Conservation (phyloP, 2,113 vertebrate species). For the Bubo scandiacus region DNA sequence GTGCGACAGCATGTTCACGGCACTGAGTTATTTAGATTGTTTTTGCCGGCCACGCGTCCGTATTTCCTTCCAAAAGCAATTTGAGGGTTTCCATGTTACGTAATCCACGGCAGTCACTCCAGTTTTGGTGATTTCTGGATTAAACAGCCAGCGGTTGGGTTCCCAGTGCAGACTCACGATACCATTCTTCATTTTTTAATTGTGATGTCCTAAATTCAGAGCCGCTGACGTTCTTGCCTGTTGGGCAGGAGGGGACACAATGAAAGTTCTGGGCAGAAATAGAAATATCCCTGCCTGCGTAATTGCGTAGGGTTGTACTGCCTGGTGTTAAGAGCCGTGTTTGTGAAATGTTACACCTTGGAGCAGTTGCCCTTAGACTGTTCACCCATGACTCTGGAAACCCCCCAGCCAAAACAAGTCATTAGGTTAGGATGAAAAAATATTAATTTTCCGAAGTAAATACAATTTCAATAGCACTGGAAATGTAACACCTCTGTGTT, state of each 20-base stretch:
- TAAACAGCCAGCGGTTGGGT: neutral
- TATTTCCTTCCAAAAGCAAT: neutral
- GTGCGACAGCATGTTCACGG: neutral
- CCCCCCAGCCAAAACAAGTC: neutral
- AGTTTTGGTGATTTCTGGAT: neutral
- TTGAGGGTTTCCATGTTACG: accelerated
- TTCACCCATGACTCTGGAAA: neutral
- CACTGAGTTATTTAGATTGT: neutral
- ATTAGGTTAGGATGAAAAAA: neutral
- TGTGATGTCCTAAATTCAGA: accelerated
- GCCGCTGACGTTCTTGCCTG: neutral
- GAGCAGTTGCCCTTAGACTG: neutral
- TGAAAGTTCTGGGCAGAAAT: neutral
- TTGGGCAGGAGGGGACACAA: neutral
- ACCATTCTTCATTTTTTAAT: neutral
- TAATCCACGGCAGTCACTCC: accelerated
- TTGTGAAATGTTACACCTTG: neutral
- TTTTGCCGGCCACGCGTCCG: accelerated
- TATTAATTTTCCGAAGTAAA: neutral
- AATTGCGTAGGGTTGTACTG: accelerated
- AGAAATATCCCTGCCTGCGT: accelerated
- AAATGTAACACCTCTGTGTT: accelerated
- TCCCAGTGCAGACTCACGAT: neutral
- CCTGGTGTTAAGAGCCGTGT: neutral
- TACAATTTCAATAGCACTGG: accelerated